Percentiles rank a stretch among this genome's conserved stretches.
Evolutionary conservation across 2,888 invertebrate genomes (phyloP).

Genomic region (Spisula subtruncata): DNA sequence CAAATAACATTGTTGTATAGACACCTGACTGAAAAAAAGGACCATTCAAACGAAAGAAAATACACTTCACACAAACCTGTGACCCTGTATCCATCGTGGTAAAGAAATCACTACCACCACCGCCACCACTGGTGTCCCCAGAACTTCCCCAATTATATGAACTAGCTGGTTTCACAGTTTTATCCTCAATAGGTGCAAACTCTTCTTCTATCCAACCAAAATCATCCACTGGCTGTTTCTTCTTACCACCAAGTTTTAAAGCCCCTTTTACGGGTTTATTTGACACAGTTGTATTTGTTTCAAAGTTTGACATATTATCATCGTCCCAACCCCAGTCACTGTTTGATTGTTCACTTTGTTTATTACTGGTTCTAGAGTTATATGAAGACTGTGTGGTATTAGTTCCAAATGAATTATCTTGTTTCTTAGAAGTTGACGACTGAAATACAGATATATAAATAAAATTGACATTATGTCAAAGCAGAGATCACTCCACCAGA

Average conservation of each 20-base stretch:
- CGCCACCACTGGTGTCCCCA: constrained; percentile 25
- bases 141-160: constrained; percentile 85
- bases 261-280: constrained; percentile 66
- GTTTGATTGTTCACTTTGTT: constrained; percentile 46
- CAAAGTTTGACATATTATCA: constrained; percentile 42
- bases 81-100: constrained; percentile 60
- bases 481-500: too few species aligned
- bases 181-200: constrained; percentile 76
- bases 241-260: constrained; percentile 67
- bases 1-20: too few species aligned
- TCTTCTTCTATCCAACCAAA: constrained; percentile 77
- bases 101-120: constrained; percentile 81
- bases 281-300: constrained; percentile 34
- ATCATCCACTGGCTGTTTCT: constrained; percentile 59
- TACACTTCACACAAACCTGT: constrained; percentile 43
- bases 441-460: constrained; percentile 19
- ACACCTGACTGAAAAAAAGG: too few species aligned
- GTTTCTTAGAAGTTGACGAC: constrained; percentile 4
- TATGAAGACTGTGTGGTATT: background rate
- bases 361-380: constrained; percentile 14
- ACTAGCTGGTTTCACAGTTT: constrained; percentile 78
- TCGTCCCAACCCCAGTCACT: constrained; percentile 66
- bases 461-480: too few species aligned
- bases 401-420: constrained; percentile 32
- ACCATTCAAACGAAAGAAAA: too few species aligned